Conservation (phyloP, 2,797 vertebrate species). For the Astyanax mexicanus region DNA sequence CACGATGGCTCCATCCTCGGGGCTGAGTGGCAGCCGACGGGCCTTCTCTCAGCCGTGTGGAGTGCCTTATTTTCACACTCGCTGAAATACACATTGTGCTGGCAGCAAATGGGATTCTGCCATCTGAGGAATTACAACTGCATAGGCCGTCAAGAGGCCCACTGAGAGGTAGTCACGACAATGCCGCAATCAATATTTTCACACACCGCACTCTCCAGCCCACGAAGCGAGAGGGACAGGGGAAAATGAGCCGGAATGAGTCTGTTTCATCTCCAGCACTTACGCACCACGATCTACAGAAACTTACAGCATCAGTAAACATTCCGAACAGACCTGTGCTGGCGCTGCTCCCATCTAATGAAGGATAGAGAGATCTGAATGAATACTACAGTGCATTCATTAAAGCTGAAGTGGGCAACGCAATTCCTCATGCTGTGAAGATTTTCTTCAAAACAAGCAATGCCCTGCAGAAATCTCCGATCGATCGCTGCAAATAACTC, state of each 20-base stretch:
- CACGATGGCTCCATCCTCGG: slow-evolving; percentile 37
- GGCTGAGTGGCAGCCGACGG: slow-evolving; percentile 41
- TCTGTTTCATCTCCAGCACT: slow-evolving; percentile 29
- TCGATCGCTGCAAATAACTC: too few species aligned
- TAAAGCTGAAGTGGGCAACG: slow-evolving; percentile 14
- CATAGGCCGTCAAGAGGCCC: slow-evolving; percentile 42
- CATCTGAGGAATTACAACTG: slow-evolving; percentile 56
- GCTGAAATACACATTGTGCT: slow-evolving; percentile 52
- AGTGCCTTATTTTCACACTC: slow-evolving; percentile 56
- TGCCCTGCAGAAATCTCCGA: background rate
- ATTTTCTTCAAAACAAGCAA: slow-evolving; percentile 34
- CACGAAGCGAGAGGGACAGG: slow-evolving; percentile 3
- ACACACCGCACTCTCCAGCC: slow-evolving; percentile 17
- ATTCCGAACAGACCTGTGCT: background rate
- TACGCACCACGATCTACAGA: slow-evolving; percentile 25
- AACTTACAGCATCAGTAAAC: slow-evolving; percentile 18
- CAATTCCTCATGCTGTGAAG: background rate
- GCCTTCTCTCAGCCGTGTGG: slow-evolving; percentile 30
- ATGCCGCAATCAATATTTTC: slow-evolving; percentile 50
- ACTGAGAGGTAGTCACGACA: slow-evolving; percentile 46
- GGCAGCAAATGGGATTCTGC: slow-evolving; percentile 55
- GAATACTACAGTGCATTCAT: slow-evolving; percentile 1
- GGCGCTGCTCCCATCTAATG: background rate
- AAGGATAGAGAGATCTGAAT: slow-evolving; percentile 9
- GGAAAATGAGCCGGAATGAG: slow-evolving; percentile 29